phyloP scores from a whole-genome alignment of 2,797 vertebrate species.

The Paguma larvata region DNA sequence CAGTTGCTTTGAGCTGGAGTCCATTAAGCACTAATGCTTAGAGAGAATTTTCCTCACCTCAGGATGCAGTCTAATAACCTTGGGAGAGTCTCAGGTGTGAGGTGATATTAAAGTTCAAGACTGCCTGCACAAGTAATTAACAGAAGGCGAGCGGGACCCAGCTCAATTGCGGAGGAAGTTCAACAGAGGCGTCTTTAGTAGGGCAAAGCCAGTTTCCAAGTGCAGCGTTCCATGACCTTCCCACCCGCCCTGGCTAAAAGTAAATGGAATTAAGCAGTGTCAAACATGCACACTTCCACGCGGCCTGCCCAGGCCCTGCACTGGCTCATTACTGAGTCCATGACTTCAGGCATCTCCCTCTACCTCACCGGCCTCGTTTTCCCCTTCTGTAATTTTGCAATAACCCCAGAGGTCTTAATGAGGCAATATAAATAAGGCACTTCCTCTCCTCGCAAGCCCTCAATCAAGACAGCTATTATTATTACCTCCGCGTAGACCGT shows the following conservation, averaged over 20 bases:
- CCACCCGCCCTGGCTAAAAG: not conserved
- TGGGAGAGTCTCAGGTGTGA: constrained; percentile 45
- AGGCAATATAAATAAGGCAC: not conserved
- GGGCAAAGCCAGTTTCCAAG: not conserved
- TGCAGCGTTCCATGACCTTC: constrained; percentile 3
- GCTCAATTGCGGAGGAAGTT: constrained; percentile 45
- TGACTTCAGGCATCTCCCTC: not conserved
- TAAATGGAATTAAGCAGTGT: constrained; percentile 23
- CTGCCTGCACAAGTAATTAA: constrained; percentile 58
- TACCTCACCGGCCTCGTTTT: not conserved
- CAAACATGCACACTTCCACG: not conserved
- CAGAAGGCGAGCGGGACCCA: not conserved
- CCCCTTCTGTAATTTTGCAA: constrained; percentile 27
- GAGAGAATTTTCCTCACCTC: constrained; percentile 53
- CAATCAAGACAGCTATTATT: not conserved
- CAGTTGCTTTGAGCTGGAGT: constrained; percentile 33
- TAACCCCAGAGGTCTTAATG: constrained; percentile 39
- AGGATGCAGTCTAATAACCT: constrained; percentile 25
- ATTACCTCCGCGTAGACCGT: not conserved
- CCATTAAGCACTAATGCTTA: constrained; percentile 4
- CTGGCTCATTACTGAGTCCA: not conserved
- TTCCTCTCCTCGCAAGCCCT: not conserved
- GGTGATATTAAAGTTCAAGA: constrained; percentile 18
- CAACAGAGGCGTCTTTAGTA: not conserved
- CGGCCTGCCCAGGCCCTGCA: not conserved